Percentiles rank a stretch among this genome's conserved stretches.
phyloP scores from a whole-genome alignment of 2,888 invertebrate genomes.

The Galeopsomyia nigrocyanea region DNA sequence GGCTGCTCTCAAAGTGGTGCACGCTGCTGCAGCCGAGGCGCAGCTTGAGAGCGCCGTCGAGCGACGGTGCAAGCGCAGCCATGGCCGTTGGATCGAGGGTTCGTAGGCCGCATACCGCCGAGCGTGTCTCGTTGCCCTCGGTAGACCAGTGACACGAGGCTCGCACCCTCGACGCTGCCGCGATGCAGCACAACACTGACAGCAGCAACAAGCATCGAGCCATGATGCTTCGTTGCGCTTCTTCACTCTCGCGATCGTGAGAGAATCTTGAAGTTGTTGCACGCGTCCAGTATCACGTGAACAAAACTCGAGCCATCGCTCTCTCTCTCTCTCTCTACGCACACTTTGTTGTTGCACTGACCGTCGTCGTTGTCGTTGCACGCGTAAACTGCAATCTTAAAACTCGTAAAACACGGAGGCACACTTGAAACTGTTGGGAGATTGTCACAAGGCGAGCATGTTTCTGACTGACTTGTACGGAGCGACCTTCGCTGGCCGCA shows the following conservation, averaged over 20 bases:
- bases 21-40: constrained; percentile 84
- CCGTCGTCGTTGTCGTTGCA: neutral
- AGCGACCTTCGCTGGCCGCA: constrained; percentile 46
- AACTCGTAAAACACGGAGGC: neutral
- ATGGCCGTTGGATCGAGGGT: constrained; percentile 69
- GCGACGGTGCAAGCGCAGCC: constrained; percentile 69
- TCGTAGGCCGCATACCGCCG: constrained; percentile 72
- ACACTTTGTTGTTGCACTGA: constrained; percentile 1
- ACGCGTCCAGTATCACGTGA: constrained; percentile 36
- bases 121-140: constrained; percentile 73
- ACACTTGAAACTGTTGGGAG: neutral
- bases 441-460: constrained; percentile 25
- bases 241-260: constrained; percentile 48
- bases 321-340: neutral
- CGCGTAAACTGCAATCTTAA: neutral
- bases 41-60: constrained; percentile 81
- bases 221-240: constrained; percentile 30
- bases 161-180: constrained; percentile 4
- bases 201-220: constrained; percentile 15
- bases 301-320: constrained; percentile 35
- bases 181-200: constrained; percentile 40
- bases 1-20: constrained; percentile 83
- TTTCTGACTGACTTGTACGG: constrained; percentile 3
- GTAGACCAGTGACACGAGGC: constrained; percentile 70
- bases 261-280: neutral